phyloP scores from a whole-genome alignment of 1,140 invertebrate genomes.

The Drosophila insularis region DNA sequence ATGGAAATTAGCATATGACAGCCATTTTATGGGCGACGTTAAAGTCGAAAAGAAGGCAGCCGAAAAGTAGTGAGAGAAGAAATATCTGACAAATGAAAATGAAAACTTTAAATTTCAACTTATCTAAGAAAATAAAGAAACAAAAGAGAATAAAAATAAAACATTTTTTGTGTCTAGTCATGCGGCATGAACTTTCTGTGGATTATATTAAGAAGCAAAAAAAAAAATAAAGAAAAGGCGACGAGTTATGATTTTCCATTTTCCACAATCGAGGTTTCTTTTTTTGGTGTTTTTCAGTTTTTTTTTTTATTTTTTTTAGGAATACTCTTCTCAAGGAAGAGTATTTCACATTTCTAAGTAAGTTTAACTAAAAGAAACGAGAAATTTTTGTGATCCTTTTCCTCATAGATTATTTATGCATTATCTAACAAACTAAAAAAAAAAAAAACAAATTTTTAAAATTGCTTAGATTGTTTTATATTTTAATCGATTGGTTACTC shows the following conservation, averaged over 20 bases:
- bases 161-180: constrained; percentile 57
- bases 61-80: background rate
- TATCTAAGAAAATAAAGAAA: background rate
- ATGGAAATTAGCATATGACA: constrained; percentile 81
- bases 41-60: background rate
- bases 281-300: constrained; percentile 12
- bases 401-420: too few relatives aligned
- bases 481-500: too few relatives aligned
- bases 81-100: constrained; percentile 8
- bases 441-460: too few relatives aligned
- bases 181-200: constrained; percentile 43
- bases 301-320: constrained; percentile 26
- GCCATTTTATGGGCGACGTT: constrained; percentile 40
- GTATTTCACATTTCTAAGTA: background rate
- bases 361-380: background rate
- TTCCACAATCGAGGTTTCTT: constrained; percentile 44
- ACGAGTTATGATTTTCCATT: constrained; percentile 73
- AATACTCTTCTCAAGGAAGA: background rate
- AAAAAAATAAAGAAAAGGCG: constrained; percentile 32
- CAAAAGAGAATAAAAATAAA: background rate
- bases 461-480: too few relatives aligned
- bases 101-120: constrained; percentile 56
- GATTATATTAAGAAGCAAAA: constrained; percentile 14
- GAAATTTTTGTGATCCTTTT: too few relatives aligned
- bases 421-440: too few relatives aligned